phyloP scores from a whole-genome alignment of 2,888 invertebrate genomes.

The Lymantria monacha region DNA sequence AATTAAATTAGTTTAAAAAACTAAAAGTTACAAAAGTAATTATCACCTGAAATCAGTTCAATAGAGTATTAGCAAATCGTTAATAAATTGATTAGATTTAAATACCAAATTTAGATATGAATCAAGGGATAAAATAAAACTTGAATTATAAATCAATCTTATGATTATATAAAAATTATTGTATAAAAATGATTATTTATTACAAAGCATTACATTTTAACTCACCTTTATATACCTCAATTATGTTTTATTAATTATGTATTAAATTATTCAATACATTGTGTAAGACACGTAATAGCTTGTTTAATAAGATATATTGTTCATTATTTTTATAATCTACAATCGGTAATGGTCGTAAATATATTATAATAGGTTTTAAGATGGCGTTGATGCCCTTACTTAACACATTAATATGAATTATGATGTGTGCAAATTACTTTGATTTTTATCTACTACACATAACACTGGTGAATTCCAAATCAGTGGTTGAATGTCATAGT shows the following conservation, averaged over 20 bases:
- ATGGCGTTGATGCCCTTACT: constrained; percentile 41
- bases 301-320: constrained; percentile 38
- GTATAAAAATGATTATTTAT: no score
- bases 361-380: constrained; percentile 26
- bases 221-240: not conserved
- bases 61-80: no score
- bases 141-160: no score
- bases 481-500: constrained; percentile 20
- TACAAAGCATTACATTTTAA: not conserved
- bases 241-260: not conserved
- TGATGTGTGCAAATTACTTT: constrained; percentile 30
- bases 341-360: constrained; percentile 37
- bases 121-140: no score
- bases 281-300: constrained; percentile 19
- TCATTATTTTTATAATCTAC: constrained; percentile 36
- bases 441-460: constrained; percentile 28
- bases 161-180: no score
- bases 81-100: no score
- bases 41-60: no score
- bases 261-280: constrained; percentile 5
- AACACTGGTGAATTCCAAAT: constrained; percentile 7
- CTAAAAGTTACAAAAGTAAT: no score
- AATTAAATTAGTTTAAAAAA: no score
- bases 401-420: constrained; percentile 41
- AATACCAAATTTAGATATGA: no score